A percentile compares a stretch with the other conserved stretches of the same genome.
Evolutionary conservation across 2,113 vertebrate genomes (phyloP).

Genomic region (Centrocercus urophasianus): DNA sequence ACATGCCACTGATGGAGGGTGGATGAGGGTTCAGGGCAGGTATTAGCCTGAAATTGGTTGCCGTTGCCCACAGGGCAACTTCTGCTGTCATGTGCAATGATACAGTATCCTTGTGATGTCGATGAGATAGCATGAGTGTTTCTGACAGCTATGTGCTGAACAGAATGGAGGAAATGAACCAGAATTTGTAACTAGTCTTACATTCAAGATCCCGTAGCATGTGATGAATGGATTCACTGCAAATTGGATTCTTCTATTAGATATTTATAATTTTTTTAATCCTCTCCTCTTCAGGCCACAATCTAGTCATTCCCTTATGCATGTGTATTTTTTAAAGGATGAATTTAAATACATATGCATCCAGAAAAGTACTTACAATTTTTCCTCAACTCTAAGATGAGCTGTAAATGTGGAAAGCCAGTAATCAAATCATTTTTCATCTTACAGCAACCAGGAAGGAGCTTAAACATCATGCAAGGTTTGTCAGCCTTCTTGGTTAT

Average conservation of each 20-base stretch:
- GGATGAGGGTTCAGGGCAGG: background rate
- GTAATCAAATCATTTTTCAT: background rate
- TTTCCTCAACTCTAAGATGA: background rate
- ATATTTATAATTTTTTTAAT: background rate
- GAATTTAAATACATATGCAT: background rate
- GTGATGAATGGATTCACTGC: no score
- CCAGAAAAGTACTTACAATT: background rate
- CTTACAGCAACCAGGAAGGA: background rate
- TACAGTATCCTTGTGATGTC: background rate
- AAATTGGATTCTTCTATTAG: background rate
- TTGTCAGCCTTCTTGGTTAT: background rate
- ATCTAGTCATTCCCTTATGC: background rate
- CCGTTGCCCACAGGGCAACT: background rate
- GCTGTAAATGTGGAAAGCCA: background rate
- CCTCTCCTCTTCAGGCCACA: background rate
- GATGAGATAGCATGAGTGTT: fast-evolving
- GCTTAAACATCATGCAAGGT: background rate
- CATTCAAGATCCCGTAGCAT: background rate
- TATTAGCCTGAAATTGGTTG: background rate
- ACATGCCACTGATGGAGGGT: background rate
- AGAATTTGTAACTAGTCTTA: background rate
- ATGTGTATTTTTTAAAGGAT: background rate
- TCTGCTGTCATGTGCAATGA: background rate
- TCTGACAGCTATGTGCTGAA: background rate
- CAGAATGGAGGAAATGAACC: background rate